Evolutionary conservation across 2,888 invertebrate genomes (phyloP).

Genomic region (Chydorus sphaericus): DNA sequence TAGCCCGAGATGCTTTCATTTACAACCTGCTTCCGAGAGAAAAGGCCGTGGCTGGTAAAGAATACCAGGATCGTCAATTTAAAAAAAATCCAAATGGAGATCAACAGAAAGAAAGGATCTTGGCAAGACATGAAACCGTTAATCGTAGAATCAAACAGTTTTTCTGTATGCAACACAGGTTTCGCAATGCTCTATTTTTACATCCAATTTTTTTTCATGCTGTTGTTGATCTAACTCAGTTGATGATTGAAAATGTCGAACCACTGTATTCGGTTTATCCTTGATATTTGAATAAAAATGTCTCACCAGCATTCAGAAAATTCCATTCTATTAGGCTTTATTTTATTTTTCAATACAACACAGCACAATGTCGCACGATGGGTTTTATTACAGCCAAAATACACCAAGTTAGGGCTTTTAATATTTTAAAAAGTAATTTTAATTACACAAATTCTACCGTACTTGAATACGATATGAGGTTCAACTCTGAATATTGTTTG

Average conservation of each 20-base stretch:
- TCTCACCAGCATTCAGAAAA: neutral
- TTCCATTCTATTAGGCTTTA: no score
- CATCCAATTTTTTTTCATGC: neutral
- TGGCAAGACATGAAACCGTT: conserved; percentile 1
- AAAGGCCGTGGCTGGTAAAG: neutral
- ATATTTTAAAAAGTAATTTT: no score
- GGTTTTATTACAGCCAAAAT: no score
- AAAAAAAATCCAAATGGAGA: neutral
- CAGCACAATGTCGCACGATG: no score
- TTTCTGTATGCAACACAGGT: neutral
- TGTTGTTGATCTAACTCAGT: neutral
- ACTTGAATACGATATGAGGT: no score
- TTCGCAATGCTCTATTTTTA: neutral
- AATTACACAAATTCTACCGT: no score
- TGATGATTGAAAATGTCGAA: neutral
- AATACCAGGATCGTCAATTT: neutral
- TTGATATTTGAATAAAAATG: neutral
- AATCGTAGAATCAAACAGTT: neutral
- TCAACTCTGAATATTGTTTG: no score
- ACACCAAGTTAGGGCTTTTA: no score
- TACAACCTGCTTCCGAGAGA: neutral
- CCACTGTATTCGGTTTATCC: neutral
- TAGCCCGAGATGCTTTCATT: neutral
- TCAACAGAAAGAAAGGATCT: neutral
- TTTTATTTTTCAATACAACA: no score